phyloP scores from a whole-genome alignment of 2,113 vertebrate genomes.

The Pachycephala philippinensis region DNA sequence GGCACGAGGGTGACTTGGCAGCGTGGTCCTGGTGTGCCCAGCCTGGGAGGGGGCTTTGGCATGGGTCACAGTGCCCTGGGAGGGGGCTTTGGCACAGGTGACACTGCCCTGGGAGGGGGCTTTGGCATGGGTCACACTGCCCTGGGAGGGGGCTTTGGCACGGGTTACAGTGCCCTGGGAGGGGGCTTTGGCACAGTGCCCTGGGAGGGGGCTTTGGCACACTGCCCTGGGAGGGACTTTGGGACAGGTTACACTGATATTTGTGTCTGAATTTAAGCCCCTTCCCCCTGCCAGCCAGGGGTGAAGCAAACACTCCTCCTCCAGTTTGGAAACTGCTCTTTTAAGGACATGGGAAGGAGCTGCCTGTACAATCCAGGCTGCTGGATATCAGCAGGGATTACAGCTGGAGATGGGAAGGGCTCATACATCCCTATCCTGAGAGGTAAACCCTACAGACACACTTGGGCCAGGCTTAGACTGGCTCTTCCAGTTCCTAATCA shows the following conservation, averaged over 20 bases:
- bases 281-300: background rate
- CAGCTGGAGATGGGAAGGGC: background rate
- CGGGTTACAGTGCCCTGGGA: too few species aligned
- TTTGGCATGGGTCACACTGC: background rate
- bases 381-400: background rate
- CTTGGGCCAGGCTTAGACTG: background rate
- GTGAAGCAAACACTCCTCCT: background rate
- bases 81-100: background rate
- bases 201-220: background rate
- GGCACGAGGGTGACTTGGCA: background rate
- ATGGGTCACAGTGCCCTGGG: too few species aligned
- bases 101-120: background rate
- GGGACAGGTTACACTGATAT: rapidly evolving
- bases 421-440: background rate
- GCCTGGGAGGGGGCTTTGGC: background rate
- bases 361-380: background rate
- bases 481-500: background rate
- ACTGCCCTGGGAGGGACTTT: too few species aligned
- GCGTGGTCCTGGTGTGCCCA: rapidly evolving
- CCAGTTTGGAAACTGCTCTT: background rate
- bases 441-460: background rate
- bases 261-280: background rate
- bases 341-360: conserved; percentile 22
- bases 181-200: background rate
- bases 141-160: background rate